These are phyloP conservation scores for Sceloporus undulatus DNA, from an alignment of 2,113 vertebrate genomes.

Conservation along the genomic window DNA sequence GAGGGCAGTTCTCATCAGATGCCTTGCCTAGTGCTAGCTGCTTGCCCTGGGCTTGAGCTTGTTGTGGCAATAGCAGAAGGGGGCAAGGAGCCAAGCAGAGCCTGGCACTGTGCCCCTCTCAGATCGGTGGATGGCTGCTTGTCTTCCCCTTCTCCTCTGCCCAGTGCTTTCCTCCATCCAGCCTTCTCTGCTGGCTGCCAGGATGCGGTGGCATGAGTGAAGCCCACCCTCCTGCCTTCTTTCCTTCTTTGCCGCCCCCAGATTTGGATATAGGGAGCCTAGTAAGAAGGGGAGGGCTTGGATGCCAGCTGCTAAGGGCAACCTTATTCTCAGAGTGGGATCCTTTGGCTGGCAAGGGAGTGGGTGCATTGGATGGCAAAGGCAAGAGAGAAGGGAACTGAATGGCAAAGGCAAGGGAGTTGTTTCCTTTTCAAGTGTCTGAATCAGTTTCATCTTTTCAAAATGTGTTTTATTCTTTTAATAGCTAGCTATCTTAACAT, in stretches of 20 bases:
- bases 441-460: too few relatives aligned
- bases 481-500: too few relatives aligned
- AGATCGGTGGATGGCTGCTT: neutral
- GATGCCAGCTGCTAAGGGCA: neutral
- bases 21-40: neutral
- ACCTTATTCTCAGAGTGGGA: neutral
- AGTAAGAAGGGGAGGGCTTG: neutral
- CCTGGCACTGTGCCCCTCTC: neutral
- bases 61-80: neutral
- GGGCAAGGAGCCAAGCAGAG: too few relatives aligned
- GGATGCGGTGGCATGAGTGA: constrained; percentile 7
- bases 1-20: too few relatives aligned
- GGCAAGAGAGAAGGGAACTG: too few relatives aligned
- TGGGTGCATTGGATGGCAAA: neutral
- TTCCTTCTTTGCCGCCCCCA: neutral
- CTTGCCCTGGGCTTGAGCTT: neutral
- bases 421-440: too few relatives aligned
- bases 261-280: neutral
- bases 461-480: too few relatives aligned
- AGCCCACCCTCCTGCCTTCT: neutral
- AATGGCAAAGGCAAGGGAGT: too few relatives aligned
- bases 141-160: neutral
- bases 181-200: neutral
- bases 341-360: neutral
- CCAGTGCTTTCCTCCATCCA: neutral